A percentile compares a stretch with the other conserved stretches of the same genome.
Evolutionary conservation across 2,888 invertebrate genomes (phyloP).

Genomic region (Apantesis nais): DNA sequence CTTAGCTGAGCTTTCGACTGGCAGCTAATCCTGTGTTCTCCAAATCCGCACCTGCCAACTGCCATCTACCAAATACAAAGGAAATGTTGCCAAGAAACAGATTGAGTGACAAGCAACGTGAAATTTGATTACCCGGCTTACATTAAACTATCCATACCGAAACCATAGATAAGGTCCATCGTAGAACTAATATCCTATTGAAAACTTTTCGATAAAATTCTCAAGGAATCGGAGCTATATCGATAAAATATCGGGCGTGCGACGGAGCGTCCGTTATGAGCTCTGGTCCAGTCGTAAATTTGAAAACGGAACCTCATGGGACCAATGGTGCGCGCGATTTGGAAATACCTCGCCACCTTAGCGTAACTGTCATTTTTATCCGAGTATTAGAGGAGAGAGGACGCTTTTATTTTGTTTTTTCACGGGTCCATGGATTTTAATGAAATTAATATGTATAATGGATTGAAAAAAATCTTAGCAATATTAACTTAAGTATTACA

Average conservation of each 20-base stretch:
- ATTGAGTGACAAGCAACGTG: background rate
- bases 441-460: background rate
- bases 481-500: background rate
- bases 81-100: constrained; percentile 1
- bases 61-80: background rate
- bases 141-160: too few relatives aligned
- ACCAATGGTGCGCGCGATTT: constrained; percentile 52
- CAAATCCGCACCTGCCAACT: background rate
- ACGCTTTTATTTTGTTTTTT: constrained; percentile 20
- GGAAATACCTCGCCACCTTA: constrained; percentile 37
- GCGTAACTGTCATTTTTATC: constrained; percentile 36
- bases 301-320: constrained; percentile 57
- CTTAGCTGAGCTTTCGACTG: background rate
- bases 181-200: constrained; percentile 22
- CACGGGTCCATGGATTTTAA: background rate
- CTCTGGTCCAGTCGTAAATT: constrained; percentile 63
- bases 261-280: constrained; percentile 46
- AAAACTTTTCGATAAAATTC: constrained; percentile 38
- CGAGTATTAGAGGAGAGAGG: constrained; percentile 26
- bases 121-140: background rate
- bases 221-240: constrained; percentile 41
- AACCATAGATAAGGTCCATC: constrained; percentile 6
- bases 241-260: constrained; percentile 48
- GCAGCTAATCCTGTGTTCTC: background rate
- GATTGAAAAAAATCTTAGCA: background rate